phyloP scores from a whole-genome alignment of 2,113 vertebrate species.

The Ceyx margarethae region DNA sequence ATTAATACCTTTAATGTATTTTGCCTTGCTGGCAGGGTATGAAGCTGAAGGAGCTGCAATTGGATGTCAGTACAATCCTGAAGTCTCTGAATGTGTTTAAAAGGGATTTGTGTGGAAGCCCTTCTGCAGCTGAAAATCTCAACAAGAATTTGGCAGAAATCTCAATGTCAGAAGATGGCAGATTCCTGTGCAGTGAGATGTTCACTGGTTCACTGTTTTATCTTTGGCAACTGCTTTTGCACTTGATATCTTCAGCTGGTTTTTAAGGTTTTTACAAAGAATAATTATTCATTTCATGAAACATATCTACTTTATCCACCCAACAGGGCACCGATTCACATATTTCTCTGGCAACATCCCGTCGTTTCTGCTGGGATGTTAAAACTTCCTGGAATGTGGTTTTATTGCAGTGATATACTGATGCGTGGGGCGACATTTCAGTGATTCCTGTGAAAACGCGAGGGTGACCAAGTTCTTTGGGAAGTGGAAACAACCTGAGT shows the following conservation, averaged over 20 bases:
- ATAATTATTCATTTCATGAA: conserved; percentile 55
- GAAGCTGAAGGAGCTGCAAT: conserved; percentile 10
- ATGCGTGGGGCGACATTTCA: neutral
- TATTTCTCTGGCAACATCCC: conserved; percentile 20
- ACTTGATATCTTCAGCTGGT: conserved; percentile 58
- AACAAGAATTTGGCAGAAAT: conserved; percentile 73
- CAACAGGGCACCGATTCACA: neutral
- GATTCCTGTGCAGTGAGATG: conserved; percentile 82
- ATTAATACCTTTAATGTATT: conserved; percentile 62
- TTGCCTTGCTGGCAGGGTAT: conserved; percentile 29
- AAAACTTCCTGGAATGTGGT: neutral
- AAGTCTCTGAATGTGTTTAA: conserved; percentile 50
- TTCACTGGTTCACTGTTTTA: conserved; percentile 64
- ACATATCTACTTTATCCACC: conserved; percentile 4
- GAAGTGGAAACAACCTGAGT: neutral
- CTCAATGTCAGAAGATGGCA: conserved; percentile 69
- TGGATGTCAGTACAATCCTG: conserved; percentile 60
- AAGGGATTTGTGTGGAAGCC: conserved; percentile 61
- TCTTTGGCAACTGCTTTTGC: conserved; percentile 62
- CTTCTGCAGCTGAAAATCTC: conserved; percentile 66
- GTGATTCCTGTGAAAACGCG: neutral
- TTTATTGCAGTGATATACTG: neutral
- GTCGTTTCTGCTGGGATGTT: neutral
- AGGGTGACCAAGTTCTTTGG: neutral
- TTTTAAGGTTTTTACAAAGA: conserved; percentile 65